Conservation (phyloP, 2,888 invertebrate genomes). For the Agriotes lineatus region DNA sequence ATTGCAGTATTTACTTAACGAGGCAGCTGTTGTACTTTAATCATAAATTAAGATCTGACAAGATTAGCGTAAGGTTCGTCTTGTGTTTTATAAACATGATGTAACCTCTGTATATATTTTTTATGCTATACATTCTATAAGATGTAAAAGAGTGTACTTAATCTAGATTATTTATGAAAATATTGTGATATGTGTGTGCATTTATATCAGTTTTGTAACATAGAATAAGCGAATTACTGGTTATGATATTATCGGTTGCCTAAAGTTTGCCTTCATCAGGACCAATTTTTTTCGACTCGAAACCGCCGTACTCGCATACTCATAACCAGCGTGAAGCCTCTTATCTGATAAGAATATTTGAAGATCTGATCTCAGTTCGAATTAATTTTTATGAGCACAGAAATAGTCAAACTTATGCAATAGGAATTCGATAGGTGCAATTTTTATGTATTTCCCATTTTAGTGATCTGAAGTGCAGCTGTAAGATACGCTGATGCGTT, state of each 20-base stretch:
- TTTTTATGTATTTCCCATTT: conserved; percentile 7
- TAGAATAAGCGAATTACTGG: not conserved
- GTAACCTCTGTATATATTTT: conserved; percentile 32
- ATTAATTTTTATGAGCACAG: not conserved
- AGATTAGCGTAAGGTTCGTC: not conserved
- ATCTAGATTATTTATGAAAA: conserved; percentile 30
- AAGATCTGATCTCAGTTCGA: not conserved
- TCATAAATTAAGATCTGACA: conserved; percentile 2
- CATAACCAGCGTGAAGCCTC: conserved; percentile 4
- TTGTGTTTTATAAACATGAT: conserved; percentile 41
- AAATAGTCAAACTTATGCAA: not conserved
- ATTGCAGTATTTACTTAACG: not conserved
- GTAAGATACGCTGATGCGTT: conserved; percentile 17
- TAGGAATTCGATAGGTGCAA: conserved; percentile 14
- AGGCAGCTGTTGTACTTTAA: not conserved
- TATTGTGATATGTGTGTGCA: conserved; percentile 42
- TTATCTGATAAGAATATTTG: conserved; percentile 21
- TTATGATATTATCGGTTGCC: not conserved
- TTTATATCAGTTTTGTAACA: conserved; percentile 6
- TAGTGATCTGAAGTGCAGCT: conserved; percentile 9
- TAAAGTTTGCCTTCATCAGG: conserved; percentile 16
- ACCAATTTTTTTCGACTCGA: conserved; percentile 16
- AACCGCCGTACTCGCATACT: not conserved
- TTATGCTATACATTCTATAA: conserved; percentile 15
- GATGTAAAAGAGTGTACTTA: conserved; percentile 36